phyloP scores from a whole-genome alignment of 1,140 invertebrate species.

The Melanaphis sacchari region DNA sequence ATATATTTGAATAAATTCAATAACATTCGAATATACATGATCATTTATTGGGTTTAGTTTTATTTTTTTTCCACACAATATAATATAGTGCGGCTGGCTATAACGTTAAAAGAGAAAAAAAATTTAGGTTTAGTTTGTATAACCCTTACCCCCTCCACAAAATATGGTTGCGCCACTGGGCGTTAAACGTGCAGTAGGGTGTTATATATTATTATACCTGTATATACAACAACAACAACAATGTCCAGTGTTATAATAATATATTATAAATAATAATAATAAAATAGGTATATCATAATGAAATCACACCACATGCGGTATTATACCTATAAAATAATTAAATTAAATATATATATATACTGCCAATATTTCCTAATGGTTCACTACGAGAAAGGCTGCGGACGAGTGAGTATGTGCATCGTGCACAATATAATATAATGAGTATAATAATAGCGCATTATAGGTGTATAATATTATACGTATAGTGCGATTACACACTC shows the following conservation, averaged over 20 bases:
- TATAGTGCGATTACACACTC: not conserved
- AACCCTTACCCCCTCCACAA: not conserved
- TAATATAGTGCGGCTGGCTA: not conserved
- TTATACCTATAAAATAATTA: not conserved
- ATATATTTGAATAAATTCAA: conserved; percentile 17
- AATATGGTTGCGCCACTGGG: not conserved
- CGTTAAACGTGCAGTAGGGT: not conserved
- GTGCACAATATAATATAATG: not conserved
- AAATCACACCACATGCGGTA: not conserved
- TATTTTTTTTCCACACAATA: not conserved
- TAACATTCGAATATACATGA: not conserved
- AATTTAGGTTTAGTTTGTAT: not conserved
- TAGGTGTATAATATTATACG: not conserved
- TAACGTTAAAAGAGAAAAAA: not conserved
- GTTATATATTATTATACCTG: not conserved
- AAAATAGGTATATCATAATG: not conserved
- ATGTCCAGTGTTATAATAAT: not conserved
- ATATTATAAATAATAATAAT: conserved; percentile 8
- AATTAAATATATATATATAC: not conserved
- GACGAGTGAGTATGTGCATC: not conserved
- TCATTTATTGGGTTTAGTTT: not conserved
- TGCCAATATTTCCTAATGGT: not conserved
- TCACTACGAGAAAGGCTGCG: not conserved
- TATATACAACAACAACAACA: not conserved
- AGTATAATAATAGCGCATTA: conserved; percentile 8